Evolutionary conservation across 2,797 vertebrate genomes (phyloP).

Genomic region (Etheostoma nigrum): DNA sequence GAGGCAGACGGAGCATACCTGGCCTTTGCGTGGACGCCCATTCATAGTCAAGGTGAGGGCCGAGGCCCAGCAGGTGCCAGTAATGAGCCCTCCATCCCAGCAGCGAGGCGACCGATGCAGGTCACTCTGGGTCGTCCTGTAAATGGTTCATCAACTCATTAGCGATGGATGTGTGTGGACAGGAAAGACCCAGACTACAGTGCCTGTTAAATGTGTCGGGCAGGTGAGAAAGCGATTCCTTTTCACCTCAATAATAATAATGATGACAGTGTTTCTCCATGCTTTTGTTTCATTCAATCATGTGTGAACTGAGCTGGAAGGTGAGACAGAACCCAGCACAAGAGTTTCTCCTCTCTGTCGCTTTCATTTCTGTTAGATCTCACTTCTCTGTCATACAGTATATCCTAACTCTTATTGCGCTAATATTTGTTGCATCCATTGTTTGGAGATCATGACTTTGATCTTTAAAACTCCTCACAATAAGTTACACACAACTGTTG

Average conservation of each 20-base stretch:
- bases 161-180: conserved; percentile 66
- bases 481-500: not conserved
- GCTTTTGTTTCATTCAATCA: conserved; percentile 77
- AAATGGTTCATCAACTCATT: conserved; percentile 78
- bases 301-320: conserved; percentile 54
- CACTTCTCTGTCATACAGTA: not conserved
- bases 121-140: conserved; percentile 48
- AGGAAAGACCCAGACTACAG: conserved; percentile 66
- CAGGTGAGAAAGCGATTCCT: conserved; percentile 74
- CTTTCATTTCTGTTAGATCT: not conserved
- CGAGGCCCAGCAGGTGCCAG: conserved; percentile 54
- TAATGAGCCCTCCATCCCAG: conserved; percentile 54
- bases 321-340: not conserved
- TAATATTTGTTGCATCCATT: not conserved
- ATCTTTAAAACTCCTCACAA: not conserved
- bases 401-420: not conserved
- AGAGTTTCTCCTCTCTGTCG: conserved; percentile 1
- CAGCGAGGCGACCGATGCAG: conserved; percentile 49
- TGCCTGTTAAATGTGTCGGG: conserved; percentile 74
- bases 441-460: conserved; percentile 13
- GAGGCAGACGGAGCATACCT: conserved; percentile 78
- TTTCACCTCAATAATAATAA: conserved; percentile 77
- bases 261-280: conserved; percentile 76
- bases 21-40: conserved; percentile 53
- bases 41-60: conserved; percentile 76